Evolutionary conservation across 2,797 vertebrate genomes (phyloP), one percentile per base, ranked within the genome.

Genomic region (Ciconia nigra): DNA sequence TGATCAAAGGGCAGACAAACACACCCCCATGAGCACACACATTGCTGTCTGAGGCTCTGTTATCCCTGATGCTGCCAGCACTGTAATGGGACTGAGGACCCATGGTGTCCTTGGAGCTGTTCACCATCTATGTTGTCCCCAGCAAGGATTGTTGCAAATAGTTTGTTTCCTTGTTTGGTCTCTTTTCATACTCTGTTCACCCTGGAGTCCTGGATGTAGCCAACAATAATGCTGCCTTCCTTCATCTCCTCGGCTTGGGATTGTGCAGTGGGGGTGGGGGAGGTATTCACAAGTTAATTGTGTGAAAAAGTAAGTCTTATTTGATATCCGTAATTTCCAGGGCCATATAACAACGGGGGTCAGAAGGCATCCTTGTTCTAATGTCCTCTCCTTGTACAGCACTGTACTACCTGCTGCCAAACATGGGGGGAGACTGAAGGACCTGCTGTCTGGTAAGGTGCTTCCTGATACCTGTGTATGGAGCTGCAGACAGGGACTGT

Each of bases 401-500:
- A 9, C 67, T 31, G 22, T 14, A 0, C 57, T 65, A 18, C 29
- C 59, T 63, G 25, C 29, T 83, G 80, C 62, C 26, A 17, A 5
- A 70, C 19, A 1, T 0, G 1, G 12, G 20, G 55, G 61, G 15
- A 37, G 37, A 19, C 70, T 29, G 61, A 8, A 37, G 20, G 46
- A 21, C 18, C n/a, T 29, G 31, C 44, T 46, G 4, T 17, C 21
- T 57, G 69, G 18, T 39, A 16, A 57, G 47, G 72, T 44, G 19
- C 6, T 70, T n/a, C 26, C 29, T 37, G 33, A 2, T 3, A 0
- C 25, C 33, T 13, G n/a, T 15, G 57, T 4, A 1, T 0, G 7
- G 61, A 65, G 46, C 51, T 65, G 61, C 17, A n/a, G 55, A 15
- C 31, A 4, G 39, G 61, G 52, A 3, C 52, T 15, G 4, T 7